Base-by-base conservation (phyloP, 2,797 vertebrate species). In the Gymnocypris eckloni region DNA sequence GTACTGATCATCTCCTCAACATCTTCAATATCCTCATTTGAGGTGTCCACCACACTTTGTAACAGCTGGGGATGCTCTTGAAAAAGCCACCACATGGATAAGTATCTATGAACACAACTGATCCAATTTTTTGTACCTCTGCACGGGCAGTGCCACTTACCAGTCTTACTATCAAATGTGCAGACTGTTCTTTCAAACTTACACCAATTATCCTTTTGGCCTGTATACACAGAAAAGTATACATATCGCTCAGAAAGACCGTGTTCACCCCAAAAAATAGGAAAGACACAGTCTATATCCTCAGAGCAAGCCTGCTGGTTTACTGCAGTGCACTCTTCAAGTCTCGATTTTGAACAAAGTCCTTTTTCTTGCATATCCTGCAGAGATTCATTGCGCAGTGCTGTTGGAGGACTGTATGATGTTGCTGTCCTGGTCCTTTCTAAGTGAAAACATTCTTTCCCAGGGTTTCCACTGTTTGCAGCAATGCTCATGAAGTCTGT, bases 191-290 rank as follows among this genome's bases (percentile, higher is more conserved):
- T 43, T 41, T 9, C 64, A 25, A 79, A 69, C 43, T 18, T 12
- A 45, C 83, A 84, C 83, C 73, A 79, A 61, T 54, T 84, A 25
- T 84, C 83, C 45, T 84, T 76, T 70, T 84, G 37, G 15, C 56
- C 56, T 16, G 72, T 77, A 25, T 50, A 84, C 18, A 84, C 56
- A 22, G 82, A 77, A 54, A 77, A 84, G 28, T 66, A 66, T 3
- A 77, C 18, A n/a, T 59, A 67, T n/a, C 15, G 16, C 15, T 84
- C 72, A 37, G 72, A 66, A 15, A 59, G 15, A 1, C 64, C 28
- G 10, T 77, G 11, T 16, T 66, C 72, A 12, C 45, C 45, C 73
- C 59, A 39, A 77, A 84, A 84, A 28, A 84, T 45, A 13, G 82
- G 72, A 13, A 77, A 84, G 28, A 28, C 28, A 77, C 82, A 56